phyloP scores from a whole-genome alignment of 23 tunicate species.

The Botrylloides violaceus region DNA sequence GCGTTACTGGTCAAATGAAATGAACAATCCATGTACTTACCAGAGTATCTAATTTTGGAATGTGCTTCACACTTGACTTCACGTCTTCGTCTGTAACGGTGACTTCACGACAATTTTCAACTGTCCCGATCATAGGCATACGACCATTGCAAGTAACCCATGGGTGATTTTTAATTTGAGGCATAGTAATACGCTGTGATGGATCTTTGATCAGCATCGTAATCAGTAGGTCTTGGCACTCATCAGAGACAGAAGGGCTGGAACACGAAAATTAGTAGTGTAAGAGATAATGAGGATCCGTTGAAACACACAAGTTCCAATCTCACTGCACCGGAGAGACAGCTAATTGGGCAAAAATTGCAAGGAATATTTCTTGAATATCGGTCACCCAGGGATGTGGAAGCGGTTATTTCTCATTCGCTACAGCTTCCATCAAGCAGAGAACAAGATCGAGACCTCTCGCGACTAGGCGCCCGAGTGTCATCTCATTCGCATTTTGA shows the following conservation, averaged over 20 bases:
- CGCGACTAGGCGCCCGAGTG: too few relatives aligned
- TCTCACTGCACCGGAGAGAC: too few relatives aligned
- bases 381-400: too few relatives aligned
- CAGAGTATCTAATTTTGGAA: slow-evolving; percentile 74
- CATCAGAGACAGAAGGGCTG: slow-evolving; percentile 13
- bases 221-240: slow-evolving; percentile 33
- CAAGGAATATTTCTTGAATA: too few relatives aligned
- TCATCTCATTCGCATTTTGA: too few relatives aligned
- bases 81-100: slow-evolving; percentile 85
- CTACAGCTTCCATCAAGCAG: too few relatives aligned
- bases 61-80: slow-evolving; percentile 44
- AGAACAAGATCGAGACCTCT: too few relatives aligned
- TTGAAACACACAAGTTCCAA: too few relatives aligned
- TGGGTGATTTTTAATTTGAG: slow-evolving; percentile 44
- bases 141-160: slow-evolving; percentile 74
- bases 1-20: too few relatives aligned
- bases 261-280: neutral
- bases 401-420: too few relatives aligned
- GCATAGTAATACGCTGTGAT: slow-evolving; percentile 40
- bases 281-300: neutral
- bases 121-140: slow-evolving; percentile 22
- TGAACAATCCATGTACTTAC: slow-evolving; percentile 16
- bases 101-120: slow-evolving; percentile 65
- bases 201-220: slow-evolving; percentile 76
- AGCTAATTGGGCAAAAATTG: too few relatives aligned